Evolutionary conservation across 2,888 invertebrate species (phyloP).

Genomic region (Steinernema scapterisci): DNA sequence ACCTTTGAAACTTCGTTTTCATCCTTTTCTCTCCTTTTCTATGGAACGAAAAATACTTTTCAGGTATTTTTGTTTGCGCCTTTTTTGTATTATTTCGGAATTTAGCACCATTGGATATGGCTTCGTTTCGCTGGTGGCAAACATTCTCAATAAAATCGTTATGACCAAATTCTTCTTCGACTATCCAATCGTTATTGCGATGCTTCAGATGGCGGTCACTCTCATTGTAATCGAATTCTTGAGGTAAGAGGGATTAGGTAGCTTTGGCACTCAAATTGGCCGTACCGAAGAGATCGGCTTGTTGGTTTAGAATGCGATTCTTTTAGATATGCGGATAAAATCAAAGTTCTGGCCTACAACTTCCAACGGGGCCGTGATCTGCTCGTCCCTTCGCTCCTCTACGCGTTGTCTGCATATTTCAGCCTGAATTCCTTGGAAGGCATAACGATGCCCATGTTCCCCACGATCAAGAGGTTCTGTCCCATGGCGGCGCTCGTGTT

Average conservation of each 20-base stretch:
- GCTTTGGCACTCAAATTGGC: no score
- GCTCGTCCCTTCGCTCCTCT: constrained; percentile 70
- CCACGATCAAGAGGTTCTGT: constrained; percentile 70
- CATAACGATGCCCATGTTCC: constrained; percentile 73
- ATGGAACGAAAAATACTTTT: no score
- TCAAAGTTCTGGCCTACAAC: constrained; percentile 68
- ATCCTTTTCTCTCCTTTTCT: no score
- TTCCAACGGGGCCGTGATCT: constrained; percentile 69
- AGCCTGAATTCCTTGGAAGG: constrained; percentile 71
- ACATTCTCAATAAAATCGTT: constrained; percentile 46
- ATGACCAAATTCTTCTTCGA: constrained; percentile 69
- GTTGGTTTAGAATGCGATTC: not conserved
- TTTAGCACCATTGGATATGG: constrained; percentile 36
- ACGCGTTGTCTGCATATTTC: constrained; percentile 70
- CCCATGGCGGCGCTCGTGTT: constrained; percentile 42
- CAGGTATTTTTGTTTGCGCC: not conserved
- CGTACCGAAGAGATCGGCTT: not conserved
- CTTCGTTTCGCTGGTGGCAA: constrained; percentile 40
- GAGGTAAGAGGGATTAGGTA: no score
- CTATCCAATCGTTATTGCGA: constrained; percentile 71
- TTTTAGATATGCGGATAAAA: constrained; percentile 54
- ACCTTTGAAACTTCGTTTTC: no score
- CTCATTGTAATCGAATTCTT: constrained; percentile 68
- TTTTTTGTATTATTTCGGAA: not conserved
- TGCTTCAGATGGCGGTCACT: constrained; percentile 70